Conservation (phyloP, 2,797 vertebrate genomes). For the Artibeus lituratus region DNA sequence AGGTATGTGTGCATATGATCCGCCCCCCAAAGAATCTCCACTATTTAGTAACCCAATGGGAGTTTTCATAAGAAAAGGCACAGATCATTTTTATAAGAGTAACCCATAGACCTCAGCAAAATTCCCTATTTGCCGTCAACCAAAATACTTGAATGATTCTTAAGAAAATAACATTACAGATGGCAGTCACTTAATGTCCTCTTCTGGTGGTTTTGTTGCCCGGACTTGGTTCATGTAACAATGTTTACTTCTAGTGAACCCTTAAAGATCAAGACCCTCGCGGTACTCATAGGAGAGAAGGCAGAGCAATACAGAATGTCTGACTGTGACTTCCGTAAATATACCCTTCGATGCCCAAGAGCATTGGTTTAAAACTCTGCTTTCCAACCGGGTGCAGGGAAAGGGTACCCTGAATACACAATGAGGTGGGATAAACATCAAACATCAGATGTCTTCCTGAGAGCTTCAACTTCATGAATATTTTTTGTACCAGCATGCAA, state of each 20-base stretch:
- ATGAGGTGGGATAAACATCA: neutral
- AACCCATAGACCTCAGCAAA: slow-evolving; percentile 4
- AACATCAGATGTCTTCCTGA: neutral
- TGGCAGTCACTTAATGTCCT: neutral
- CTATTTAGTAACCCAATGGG: neutral
- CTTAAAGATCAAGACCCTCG: neutral
- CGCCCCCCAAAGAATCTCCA: neutral
- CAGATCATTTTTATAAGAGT: neutral
- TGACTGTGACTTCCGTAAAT: neutral
- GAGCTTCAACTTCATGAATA: neutral
- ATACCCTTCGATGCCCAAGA: neutral
- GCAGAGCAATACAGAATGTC: neutral
- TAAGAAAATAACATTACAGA: neutral
- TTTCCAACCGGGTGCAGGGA: neutral
- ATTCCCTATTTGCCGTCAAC: neutral
- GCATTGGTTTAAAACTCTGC: neutral
- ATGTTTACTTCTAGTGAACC: neutral
- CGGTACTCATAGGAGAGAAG: neutral
- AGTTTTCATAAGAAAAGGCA: neutral
- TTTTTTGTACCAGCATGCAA: neutral
- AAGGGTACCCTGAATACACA: neutral
- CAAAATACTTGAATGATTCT: neutral
- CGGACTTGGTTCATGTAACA: neutral
- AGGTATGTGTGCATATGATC: neutral
- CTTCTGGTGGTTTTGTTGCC: neutral